phyloP scores from a whole-genome alignment of 1,140 invertebrate genomes.

The Pinna nobilis region DNA sequence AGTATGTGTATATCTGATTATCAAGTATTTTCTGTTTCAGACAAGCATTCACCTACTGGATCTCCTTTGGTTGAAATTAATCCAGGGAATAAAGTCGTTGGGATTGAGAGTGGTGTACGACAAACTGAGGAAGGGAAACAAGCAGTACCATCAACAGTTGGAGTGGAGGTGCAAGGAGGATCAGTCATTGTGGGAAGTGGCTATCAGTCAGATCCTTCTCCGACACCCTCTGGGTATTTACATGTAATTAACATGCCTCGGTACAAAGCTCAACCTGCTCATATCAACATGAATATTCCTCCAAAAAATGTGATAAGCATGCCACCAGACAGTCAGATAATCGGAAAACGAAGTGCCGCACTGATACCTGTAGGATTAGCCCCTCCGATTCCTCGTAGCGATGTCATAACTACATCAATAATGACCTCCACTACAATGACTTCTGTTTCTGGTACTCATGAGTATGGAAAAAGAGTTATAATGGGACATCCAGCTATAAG shows the following conservation, averaged over 20 bases:
- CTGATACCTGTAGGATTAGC: constrained; percentile 22
- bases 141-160: no score
- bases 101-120: no score
- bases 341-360: constrained; percentile 13
- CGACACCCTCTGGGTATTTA: constrained; percentile 14
- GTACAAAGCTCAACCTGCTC: constrained; percentile 25
- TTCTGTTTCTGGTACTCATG: constrained; percentile 2
- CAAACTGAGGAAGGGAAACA: no score
- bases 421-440: constrained; percentile 11
- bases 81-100: no score
- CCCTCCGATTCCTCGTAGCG: constrained; percentile 15
- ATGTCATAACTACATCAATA: constrained; percentile 13
- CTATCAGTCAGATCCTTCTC: constrained; percentile 28
- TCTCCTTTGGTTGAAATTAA: no score
- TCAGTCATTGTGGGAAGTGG: constrained; percentile 14
- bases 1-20: no score
- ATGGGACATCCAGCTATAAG: background rate
- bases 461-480: constrained; percentile 4
- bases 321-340: constrained; percentile 6
- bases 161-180: constrained; percentile 4
- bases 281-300: constrained; percentile 21
- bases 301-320: constrained; percentile 25
- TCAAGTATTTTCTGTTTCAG: no score
- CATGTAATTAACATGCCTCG: constrained; percentile 18
- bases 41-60: no score